Evolutionary conservation across 2,113 vertebrate genomes (phyloP).

Genomic region (Colius striatus): DNA sequence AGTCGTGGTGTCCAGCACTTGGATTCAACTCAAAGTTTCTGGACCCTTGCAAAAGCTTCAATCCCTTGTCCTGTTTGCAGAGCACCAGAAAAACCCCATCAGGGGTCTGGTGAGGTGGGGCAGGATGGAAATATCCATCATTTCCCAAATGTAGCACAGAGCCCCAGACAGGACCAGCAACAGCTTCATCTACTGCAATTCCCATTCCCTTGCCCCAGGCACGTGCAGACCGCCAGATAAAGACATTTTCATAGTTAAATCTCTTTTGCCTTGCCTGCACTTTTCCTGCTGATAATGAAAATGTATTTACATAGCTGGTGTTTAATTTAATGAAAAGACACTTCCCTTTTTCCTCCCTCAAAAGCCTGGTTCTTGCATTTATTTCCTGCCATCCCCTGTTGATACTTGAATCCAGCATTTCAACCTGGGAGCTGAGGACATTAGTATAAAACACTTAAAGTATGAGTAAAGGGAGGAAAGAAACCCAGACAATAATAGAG

Average conservation of each 20-base stretch:
- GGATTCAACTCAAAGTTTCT: not conserved
- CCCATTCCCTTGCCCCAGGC: not conserved
- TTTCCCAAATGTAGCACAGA: not conserved
- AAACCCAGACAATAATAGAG: not conserved
- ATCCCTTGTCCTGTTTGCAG: not conserved
- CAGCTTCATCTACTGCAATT: not conserved
- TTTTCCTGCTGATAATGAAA: not conserved
- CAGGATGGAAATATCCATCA: fast-evolving
- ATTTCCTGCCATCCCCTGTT: not conserved
- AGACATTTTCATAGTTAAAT: not conserved
- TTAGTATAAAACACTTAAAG: not conserved
- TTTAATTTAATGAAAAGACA: not conserved
- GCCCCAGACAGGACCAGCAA: not conserved
- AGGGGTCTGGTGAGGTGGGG: fast-evolving
- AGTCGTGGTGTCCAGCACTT: not conserved
- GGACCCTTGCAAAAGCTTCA: not conserved
- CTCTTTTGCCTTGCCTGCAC: not conserved
- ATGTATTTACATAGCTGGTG: not conserved
- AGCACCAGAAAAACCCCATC: fast-evolving
- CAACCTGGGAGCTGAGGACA: not conserved
- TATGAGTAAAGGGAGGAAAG: not conserved
- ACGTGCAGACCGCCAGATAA: not conserved
- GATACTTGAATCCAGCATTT: not conserved
- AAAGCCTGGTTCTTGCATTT: not conserved
- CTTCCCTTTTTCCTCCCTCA: not conserved